Percentiles rank a stretch among this genome's conserved stretches.
Evolutionary conservation across 2,113 vertebrate species (phyloP).

Genomic region (Motacilla tschutschensis): DNA sequence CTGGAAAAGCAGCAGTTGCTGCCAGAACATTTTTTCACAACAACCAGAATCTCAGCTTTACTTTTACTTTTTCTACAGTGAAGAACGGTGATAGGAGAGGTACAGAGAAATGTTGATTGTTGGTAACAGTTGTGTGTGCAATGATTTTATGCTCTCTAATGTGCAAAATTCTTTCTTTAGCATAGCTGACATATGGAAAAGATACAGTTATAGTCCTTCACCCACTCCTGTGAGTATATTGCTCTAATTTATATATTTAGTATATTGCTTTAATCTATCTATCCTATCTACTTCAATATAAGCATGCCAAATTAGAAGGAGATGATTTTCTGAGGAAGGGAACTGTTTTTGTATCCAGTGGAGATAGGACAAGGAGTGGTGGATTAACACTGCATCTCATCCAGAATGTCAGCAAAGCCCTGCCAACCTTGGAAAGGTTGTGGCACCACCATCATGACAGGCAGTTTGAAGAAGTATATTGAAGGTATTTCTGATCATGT

Average conservation of each 20-base stretch:
- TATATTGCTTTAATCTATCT: not conserved
- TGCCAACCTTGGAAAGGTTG: not conserved
- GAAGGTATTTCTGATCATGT: not conserved
- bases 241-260: not conserved
- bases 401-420: not conserved
- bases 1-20: not conserved
- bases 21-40: not conserved
- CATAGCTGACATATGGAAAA: not conserved
- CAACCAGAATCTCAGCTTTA: not conserved
- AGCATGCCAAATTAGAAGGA: not conserved
- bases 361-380: not conserved
- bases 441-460: not conserved
- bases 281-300: not conserved
- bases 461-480: not conserved
- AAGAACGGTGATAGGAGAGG: not conserved
- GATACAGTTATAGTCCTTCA: not conserved
- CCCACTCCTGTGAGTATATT: not conserved
- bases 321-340: not conserved
- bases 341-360: not conserved
- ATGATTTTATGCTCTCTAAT: not conserved
- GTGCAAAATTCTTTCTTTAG: not conserved
- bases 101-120: not conserved
- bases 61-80: not conserved
- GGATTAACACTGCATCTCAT: not conserved
- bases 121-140: not conserved